Conservation (phyloP, 2,113 vertebrate genomes). For the Nothobranchius furzeri region DNA sequence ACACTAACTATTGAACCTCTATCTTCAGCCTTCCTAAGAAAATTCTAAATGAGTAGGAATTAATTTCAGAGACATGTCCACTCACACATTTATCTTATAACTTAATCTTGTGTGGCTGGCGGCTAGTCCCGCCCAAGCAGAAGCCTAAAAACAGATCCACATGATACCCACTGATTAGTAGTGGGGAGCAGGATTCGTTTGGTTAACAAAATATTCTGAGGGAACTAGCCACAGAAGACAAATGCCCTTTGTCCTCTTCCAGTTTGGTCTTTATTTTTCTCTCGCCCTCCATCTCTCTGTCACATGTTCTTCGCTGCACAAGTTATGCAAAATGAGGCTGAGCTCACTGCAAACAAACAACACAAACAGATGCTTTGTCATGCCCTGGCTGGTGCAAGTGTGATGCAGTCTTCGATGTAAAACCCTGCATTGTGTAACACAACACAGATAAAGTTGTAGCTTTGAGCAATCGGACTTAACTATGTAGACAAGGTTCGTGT, state of each 20-base stretch:
- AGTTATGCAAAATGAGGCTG: constrained; percentile 79
- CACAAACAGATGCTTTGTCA: constrained; percentile 78
- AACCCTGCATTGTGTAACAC: constrained; percentile 45
- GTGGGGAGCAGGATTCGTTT: constrained; percentile 65
- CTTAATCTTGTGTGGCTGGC: too few relatives aligned
- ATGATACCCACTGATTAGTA: constrained; percentile 64
- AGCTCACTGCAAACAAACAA: constrained; percentile 78
- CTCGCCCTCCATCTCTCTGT: constrained; percentile 65
- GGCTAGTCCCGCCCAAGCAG: neutral
- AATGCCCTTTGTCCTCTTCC: constrained; percentile 65
- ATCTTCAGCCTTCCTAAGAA: too few relatives aligned
- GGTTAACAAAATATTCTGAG: constrained; percentile 69
- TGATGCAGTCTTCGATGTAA: constrained; percentile 41
- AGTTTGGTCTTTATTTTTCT: constrained; percentile 54
- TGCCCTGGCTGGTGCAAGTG: constrained; percentile 47
- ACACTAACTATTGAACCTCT: too few relatives aligned
- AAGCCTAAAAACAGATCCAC: constrained; percentile 49
- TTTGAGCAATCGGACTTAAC: neutral
- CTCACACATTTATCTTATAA: too few relatives aligned
- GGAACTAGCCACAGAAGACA: constrained; percentile 52
- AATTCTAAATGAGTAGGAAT: too few relatives aligned
- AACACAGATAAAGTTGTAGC: constrained; percentile 7
- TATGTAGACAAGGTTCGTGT: neutral
- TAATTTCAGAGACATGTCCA: too few relatives aligned
- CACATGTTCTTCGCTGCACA: constrained; percentile 78